A percentile compares a stretch with the other conserved stretches of the same genome.
Conservation (phyloP, 2,888 invertebrate species). For the Brachypalpus laphriformis region DNA sequence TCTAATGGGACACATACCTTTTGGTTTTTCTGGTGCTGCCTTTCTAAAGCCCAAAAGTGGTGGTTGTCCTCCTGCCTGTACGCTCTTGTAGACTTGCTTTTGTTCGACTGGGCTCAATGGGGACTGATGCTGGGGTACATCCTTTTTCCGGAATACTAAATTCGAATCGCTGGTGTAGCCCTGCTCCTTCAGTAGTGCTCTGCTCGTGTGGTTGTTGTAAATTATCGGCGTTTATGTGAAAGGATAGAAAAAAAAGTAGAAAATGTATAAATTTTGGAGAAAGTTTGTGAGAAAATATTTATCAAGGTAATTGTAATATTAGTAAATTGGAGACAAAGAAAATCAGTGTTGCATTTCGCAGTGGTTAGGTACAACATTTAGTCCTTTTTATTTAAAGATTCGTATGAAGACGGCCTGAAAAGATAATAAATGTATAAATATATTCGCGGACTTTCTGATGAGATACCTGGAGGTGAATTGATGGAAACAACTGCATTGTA, state of each 20-base stretch:
- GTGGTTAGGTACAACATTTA: slow-evolving; percentile 17
- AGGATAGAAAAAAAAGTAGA: slow-evolving; percentile 12
- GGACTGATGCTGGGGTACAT: slow-evolving; percentile 86
- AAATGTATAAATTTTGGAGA: background rate
- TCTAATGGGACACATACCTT: slow-evolving; percentile 84
- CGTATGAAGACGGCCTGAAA: background rate
- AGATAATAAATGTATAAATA: background rate
- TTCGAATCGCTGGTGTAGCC: slow-evolving; percentile 97
- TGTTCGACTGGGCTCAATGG: slow-evolving; percentile 92
- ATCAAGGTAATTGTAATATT: slow-evolving; percentile 3
- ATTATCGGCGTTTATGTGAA: slow-evolving; percentile 20
- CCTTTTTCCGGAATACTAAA: slow-evolving; percentile 91
- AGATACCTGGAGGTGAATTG: too few species aligned
- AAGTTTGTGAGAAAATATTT: background rate
- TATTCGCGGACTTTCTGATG: too few species aligned
- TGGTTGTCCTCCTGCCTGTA: slow-evolving; percentile 97
- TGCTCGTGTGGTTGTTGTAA: slow-evolving; percentile 77
- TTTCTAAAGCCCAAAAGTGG: slow-evolving; percentile 96
- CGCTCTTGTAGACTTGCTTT: slow-evolving; percentile 91
- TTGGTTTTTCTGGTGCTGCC: slow-evolving; percentile 92
- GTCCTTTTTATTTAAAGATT: background rate
- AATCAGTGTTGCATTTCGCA: slow-evolving; percentile 43
- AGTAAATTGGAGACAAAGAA: background rate
- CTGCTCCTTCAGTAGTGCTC: slow-evolving; percentile 93
- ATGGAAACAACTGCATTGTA: too few species aligned